These are phyloP conservation scores for Ptilorrhoa leucosticta DNA, from an alignment of 2,113 vertebrate genomes.

Conservation along the genomic window DNA sequence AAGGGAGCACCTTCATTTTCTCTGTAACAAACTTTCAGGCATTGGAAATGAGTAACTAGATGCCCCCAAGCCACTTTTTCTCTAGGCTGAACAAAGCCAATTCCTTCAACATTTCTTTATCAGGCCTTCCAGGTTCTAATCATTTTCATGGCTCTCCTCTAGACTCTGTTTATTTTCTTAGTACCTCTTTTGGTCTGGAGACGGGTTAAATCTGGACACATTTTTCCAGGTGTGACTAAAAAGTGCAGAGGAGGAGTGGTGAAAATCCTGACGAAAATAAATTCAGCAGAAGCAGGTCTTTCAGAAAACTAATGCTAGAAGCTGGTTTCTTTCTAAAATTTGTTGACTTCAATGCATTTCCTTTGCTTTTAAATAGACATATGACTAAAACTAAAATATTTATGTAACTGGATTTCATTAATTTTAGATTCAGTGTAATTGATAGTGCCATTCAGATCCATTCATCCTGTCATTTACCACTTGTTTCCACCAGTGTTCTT, in stretches of 20 bases:
- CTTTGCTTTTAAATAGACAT: background rate
- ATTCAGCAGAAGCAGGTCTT: background rate
- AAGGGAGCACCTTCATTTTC: background rate
- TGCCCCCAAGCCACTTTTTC: background rate
- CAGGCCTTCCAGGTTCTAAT: background rate
- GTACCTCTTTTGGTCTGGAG: background rate
- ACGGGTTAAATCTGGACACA: fast-evolving
- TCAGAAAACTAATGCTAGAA: background rate
- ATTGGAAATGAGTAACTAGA: background rate
- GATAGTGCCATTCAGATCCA: background rate
- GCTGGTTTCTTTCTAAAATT: background rate
- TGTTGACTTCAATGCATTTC: background rate
- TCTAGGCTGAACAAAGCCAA: background rate
- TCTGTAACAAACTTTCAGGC: background rate
- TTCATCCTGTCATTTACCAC: background rate
- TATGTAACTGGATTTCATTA: background rate
- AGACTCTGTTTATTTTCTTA: background rate
- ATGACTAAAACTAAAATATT: background rate
- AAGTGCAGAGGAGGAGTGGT: background rate
- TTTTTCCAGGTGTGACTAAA: background rate
- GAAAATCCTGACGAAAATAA: background rate
- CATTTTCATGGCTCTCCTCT: background rate
- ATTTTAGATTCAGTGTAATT: background rate
- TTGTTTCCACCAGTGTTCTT: background rate
- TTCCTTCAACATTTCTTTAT: background rate